These are phyloP conservation scores for Gouania willdenowi DNA, from an alignment of 2,797 vertebrate genomes.

Conservation along the genomic window DNA sequence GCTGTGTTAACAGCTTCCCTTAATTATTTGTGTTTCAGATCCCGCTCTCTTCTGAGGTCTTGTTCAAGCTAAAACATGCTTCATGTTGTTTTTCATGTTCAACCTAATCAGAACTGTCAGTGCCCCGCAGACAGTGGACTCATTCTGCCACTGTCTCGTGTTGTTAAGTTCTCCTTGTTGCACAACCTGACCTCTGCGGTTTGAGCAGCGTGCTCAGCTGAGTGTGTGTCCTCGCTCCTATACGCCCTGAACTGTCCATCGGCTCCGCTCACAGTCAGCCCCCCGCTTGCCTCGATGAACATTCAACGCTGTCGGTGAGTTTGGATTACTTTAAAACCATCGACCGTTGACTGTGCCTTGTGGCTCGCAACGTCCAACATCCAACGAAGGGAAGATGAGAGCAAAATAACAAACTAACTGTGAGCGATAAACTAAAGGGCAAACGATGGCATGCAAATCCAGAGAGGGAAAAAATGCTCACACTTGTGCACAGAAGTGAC, in stretches of 20 bases:
- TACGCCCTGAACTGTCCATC: conserved; percentile 28
- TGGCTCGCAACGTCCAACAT: conserved; percentile 66
- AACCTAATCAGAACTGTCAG: conserved; percentile 16
- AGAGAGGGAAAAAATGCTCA: conserved; percentile 8
- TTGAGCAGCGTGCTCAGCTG: conserved; percentile 21
- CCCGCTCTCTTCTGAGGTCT: conserved; percentile 9
- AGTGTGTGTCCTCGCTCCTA: conserved; percentile 8
- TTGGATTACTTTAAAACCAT: conserved; percentile 93
- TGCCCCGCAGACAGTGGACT: conserved; percentile 30
- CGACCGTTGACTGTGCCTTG: conserved; percentile 99
- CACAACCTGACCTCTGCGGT: conserved; percentile 29
- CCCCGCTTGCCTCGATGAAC: conserved; percentile 84
- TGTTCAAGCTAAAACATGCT: conserved; percentile 1
- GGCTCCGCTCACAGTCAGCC: conserved; percentile 28
- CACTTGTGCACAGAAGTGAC: too few species aligned
- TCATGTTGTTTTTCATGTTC: not conserved
- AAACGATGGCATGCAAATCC: conserved; percentile 36
- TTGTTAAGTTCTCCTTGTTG: conserved; percentile 33
- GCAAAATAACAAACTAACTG: too few species aligned
- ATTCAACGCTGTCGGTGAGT: conserved; percentile 99
- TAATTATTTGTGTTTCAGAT: conserved; percentile 61
- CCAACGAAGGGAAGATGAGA: conserved; percentile 10
- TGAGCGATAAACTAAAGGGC: conserved; percentile 36
- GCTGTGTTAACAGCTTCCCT: conserved; percentile 15
- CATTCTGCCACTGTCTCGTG: conserved; percentile 42